These are phyloP conservation scores for Verasper variegatus DNA, from an alignment of 2,113 vertebrate species.

Conservation along the genomic window DNA sequence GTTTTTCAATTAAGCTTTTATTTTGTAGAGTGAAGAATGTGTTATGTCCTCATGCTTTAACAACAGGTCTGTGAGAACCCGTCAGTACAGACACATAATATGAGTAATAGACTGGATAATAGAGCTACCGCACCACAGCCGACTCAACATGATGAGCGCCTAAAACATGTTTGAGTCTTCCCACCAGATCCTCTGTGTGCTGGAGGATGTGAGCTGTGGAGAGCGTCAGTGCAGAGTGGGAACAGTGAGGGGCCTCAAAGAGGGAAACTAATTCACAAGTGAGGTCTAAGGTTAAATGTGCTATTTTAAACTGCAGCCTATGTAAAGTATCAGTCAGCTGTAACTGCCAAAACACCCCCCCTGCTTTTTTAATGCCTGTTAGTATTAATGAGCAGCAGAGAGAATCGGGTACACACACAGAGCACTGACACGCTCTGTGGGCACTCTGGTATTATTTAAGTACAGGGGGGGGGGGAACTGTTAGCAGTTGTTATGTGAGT, in stretches of 20 bases:
- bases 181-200: conserved; percentile 32
- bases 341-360: conserved; percentile 33
- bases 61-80: conserved; percentile 15
- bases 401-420: conserved; percentile 32
- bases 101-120: conserved; percentile 3
- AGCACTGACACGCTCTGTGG: conserved; percentile 49
- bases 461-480: conserved; percentile 16
- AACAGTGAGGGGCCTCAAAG: conserved; percentile 61
- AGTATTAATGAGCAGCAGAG: conserved; percentile 19
- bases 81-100: conserved; percentile 8
- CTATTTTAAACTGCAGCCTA: conserved; percentile 38
- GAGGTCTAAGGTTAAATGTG: conserved; percentile 38
- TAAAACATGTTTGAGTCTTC: conserved; percentile 40
- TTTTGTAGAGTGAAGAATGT: background rate
- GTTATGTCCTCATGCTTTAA: background rate
- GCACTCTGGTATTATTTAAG: conserved; percentile 61
- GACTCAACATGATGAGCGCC: conserved; percentile 33
- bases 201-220: conserved; percentile 54
- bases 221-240: conserved; percentile 54
- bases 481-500: conserved; percentile 48
- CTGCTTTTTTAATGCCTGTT: conserved; percentile 24
- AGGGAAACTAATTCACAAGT: conserved; percentile 55
- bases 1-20: background rate
- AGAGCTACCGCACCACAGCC: conserved; percentile 30
- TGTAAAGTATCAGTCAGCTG: conserved; percentile 59